These are phyloP conservation scores for Xanthorhoe designata DNA, from an alignment of 2,888 invertebrate genomes.

Conservation along the genomic window DNA sequence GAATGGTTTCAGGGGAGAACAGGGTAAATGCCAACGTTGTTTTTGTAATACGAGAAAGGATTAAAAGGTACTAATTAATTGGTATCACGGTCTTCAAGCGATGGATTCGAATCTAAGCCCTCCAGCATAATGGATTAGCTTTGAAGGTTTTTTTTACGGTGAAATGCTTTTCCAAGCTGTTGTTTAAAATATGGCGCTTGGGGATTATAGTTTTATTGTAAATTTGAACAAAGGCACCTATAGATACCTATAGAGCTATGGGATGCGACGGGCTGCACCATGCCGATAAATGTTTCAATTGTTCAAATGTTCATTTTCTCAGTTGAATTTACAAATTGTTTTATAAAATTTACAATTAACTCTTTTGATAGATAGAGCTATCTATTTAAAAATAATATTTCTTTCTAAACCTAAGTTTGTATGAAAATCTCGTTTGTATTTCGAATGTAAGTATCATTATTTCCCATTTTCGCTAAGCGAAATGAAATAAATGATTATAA, in stretches of 20 bases:
- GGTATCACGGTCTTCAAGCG: conserved; percentile 37
- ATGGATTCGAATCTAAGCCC: conserved; percentile 33
- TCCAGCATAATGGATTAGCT: conserved; percentile 32
- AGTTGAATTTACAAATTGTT: too few species aligned
- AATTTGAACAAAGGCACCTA: neutral
- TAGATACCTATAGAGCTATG: too few species aligned
- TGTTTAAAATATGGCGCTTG: conserved; percentile 2
- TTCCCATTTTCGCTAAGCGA: too few species aligned
- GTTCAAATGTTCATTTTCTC: too few species aligned
- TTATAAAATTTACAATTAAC: too few species aligned
- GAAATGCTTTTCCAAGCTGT: conserved; percentile 17
- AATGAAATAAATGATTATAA: too few species aligned
- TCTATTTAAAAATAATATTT: too few species aligned
- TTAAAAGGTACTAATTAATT: conserved; percentile 53
- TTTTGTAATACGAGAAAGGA: conserved; percentile 51
- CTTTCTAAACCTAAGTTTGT: neutral
- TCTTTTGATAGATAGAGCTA: too few species aligned
- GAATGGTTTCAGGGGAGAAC: conserved; percentile 13
- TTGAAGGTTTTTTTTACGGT: conserved; percentile 28
- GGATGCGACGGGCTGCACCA: too few species aligned
- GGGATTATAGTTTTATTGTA: neutral
- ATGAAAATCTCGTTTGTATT: neutral
- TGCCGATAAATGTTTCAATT: too few species aligned
- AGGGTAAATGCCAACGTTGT: conserved; percentile 39
- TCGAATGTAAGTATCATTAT: conserved; percentile 3